phyloP scores from a whole-genome alignment of 1,140 invertebrate species.

The Drosophila elegans region DNA sequence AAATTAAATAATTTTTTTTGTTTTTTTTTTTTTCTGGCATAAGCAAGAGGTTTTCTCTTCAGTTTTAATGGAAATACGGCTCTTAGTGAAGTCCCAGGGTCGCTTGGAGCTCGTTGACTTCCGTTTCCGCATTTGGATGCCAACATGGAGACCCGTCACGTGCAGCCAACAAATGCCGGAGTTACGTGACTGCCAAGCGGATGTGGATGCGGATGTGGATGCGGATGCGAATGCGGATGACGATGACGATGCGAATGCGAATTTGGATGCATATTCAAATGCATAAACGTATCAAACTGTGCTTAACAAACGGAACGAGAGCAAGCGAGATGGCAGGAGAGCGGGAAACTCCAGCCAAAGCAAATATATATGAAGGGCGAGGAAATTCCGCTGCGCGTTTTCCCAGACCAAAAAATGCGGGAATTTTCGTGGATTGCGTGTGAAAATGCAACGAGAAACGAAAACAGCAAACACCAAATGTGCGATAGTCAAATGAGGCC shows the following conservation, averaged over 20 bases:
- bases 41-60: neutral
- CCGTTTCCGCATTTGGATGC: constrained; percentile 10
- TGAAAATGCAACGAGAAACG: constrained; percentile 53
- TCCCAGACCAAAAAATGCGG: constrained; percentile 33
- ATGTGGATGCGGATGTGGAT: neutral
- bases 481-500: constrained; percentile 48
- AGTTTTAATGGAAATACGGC: neutral
- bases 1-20: too few relatives aligned
- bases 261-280: constrained; percentile 10
- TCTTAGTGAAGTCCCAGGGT: too few relatives aligned
- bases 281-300: constrained; percentile 23
- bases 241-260: neutral
- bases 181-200: constrained; percentile 23
- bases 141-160: constrained; percentile 21
- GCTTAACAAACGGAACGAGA: constrained; percentile 2
- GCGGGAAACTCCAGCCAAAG: constrained; percentile 23
- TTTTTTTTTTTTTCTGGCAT: too few relatives aligned
- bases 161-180: constrained; percentile 28
- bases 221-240: neutral
- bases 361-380: neutral
- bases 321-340: neutral
- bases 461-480: constrained; percentile 14
- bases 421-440: constrained; percentile 60
- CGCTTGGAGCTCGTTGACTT: constrained; percentile 8
- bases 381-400: constrained; percentile 39